These are phyloP conservation scores for Mirounga angustirostris DNA, from an alignment of 2,113 vertebrate species.

Conservation along the genomic window DNA sequence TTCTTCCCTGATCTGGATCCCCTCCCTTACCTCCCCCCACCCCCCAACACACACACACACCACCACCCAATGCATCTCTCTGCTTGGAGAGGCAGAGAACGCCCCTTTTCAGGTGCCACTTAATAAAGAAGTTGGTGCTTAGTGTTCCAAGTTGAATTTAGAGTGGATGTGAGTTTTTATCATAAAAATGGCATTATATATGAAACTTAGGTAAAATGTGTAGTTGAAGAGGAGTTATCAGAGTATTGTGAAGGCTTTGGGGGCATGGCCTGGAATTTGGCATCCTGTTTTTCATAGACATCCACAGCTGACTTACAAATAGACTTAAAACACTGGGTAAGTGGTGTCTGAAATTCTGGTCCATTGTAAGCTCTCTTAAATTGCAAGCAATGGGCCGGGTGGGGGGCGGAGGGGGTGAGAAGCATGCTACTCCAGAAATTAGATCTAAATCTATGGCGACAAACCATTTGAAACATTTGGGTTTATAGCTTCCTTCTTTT, in stretches of 20 bases:
- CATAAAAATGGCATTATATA: neutral
- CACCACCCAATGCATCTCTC: neutral
- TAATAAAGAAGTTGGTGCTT: neutral
- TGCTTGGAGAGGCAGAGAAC: neutral
- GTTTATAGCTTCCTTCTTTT: neutral
- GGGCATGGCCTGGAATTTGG: neutral
- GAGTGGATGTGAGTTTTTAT: neutral
- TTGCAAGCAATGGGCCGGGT: neutral
- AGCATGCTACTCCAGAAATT: neutral
- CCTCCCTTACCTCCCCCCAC: fast-evolving
- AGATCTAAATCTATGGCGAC: neutral
- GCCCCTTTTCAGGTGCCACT: neutral
- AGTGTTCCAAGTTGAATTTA: conserved; percentile 31
- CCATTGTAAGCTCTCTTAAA: neutral
- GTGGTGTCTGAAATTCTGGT: neutral
- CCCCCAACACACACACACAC: too few species aligned
- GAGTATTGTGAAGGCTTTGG: neutral
- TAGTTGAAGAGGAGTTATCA: neutral
- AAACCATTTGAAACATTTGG: neutral
- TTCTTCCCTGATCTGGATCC: neutral
- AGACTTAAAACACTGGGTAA: neutral
- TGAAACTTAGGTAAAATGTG: neutral
- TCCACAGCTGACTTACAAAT: neutral
- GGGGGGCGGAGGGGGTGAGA: neutral
- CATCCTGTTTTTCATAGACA: conserved; percentile 18